phyloP scores from a whole-genome alignment of 2,888 invertebrate species.

The Timema cristinae region DNA sequence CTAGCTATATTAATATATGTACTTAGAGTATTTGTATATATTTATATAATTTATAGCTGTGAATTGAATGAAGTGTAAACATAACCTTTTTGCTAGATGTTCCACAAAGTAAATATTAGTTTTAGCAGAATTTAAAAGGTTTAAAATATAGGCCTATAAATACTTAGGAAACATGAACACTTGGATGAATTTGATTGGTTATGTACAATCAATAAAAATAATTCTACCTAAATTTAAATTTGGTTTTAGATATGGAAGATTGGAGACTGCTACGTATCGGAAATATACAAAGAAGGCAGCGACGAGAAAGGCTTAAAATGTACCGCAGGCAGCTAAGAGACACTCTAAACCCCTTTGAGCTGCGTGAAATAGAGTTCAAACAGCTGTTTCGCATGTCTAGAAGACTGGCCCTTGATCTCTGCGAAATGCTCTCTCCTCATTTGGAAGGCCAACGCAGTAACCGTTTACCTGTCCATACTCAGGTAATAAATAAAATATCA shows the following conservation, averaged over 20 bases:
- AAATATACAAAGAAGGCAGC: neutral
- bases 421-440: neutral
- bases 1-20: too few species aligned
- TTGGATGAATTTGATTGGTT: too few species aligned
- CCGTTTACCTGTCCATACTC: neutral
- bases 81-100: too few species aligned
- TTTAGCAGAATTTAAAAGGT: too few species aligned
- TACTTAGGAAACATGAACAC: too few species aligned
- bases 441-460: neutral
- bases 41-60: too few species aligned
- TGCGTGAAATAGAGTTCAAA: neutral
- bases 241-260: neutral
- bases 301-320: neutral
- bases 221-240: too few species aligned
- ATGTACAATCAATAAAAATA: too few species aligned
- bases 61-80: too few species aligned
- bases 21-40: too few species aligned
- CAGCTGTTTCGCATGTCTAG: neutral
- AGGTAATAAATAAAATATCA: neutral
- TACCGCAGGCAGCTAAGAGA: neutral
- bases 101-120: too few species aligned
- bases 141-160: too few species aligned
- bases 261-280: conserved; percentile 1
- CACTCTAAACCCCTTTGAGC: neutral
- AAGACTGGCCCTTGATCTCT: neutral